Percentiles rank a stretch among this genome's conserved stretches.
These are phyloP conservation scores for Urophycis tenuis DNA, from an alignment of 2,797 vertebrate species.

Conservation along the genomic window DNA sequence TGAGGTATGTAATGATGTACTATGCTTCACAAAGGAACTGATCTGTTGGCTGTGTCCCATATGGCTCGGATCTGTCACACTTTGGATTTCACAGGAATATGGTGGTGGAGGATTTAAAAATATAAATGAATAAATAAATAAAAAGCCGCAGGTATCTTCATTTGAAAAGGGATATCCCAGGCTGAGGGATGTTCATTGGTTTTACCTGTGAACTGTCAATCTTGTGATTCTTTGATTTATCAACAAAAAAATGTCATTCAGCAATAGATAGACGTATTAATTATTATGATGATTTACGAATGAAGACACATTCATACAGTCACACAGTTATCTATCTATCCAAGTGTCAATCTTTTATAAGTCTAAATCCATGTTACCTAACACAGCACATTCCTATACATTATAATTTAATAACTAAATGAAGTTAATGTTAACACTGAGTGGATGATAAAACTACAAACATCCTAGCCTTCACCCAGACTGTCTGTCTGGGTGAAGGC, in stretches of 20 bases:
- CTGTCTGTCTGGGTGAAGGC: background rate
- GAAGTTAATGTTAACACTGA: no score
- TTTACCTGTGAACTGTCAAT: background rate
- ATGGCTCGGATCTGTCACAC: background rate
- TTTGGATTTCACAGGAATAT: background rate
- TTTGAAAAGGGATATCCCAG: background rate
- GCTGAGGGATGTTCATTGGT: background rate
- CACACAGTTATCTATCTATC: background rate
- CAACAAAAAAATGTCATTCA: no score
- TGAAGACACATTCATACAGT: background rate
- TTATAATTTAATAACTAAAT: no score
- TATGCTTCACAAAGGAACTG: background rate
- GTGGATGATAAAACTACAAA: background rate
- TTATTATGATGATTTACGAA: background rate
- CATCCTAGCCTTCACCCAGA: background rate
- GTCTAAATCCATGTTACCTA: no score
- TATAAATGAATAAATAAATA: no score
- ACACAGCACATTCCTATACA: no score
- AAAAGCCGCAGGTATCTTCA: background rate
- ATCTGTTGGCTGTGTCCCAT: background rate
- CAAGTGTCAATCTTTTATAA: background rate
- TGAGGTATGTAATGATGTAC: constrained; percentile 11
- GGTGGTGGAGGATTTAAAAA: background rate
- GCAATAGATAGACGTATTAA: background rate
- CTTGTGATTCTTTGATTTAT: no score